Evolutionary conservation across 2,797 vertebrate species (phyloP).

Genomic region (Avahi laniger): DNA sequence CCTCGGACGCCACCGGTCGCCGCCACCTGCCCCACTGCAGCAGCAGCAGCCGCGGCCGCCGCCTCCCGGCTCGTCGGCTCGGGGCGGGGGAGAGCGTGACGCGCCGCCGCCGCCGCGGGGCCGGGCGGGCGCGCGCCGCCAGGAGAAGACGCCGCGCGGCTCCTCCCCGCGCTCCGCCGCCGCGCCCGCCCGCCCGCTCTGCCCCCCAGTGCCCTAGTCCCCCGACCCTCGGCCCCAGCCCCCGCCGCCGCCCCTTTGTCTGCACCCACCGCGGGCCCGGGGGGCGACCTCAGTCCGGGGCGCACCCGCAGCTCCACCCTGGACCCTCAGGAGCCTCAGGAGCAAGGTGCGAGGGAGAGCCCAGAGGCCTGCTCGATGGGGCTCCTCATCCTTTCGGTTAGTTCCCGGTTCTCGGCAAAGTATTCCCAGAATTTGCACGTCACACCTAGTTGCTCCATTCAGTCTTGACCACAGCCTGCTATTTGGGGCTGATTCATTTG

Average conservation of each 20-base stretch:
- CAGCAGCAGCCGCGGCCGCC: slow-evolving; percentile 61
- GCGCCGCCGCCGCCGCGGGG: slow-evolving; percentile 58
- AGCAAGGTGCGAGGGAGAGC: neutral
- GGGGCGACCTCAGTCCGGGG: neutral
- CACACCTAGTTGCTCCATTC: neutral
- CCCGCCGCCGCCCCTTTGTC: neutral
- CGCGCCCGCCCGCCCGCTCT: neutral
- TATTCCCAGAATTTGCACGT: slow-evolving; percentile 25
- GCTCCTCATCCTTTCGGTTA: neutral
- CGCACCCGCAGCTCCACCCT: neutral
- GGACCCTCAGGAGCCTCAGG: too few species aligned
- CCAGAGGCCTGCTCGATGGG: neutral
- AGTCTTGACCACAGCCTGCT: neutral
- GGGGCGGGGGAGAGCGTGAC: slow-evolving; percentile 71
- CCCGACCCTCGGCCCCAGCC: neutral
- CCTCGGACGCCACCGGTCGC: slow-evolving; percentile 41
- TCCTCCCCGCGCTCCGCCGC: neutral
- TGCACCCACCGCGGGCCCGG: neutral
- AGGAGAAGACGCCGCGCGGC: slow-evolving; percentile 29
- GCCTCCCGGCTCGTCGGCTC: slow-evolving; percentile 68
- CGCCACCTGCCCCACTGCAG: slow-evolving; percentile 72
- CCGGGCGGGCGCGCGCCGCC: slow-evolving; percentile 41
- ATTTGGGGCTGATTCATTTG: too few species aligned
- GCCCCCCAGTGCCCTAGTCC: too few species aligned
- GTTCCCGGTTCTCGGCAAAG: neutral